These are phyloP conservation scores for Ceyx cyanopectus DNA, from an alignment of 2,113 vertebrate species.

Conservation along the genomic window DNA sequence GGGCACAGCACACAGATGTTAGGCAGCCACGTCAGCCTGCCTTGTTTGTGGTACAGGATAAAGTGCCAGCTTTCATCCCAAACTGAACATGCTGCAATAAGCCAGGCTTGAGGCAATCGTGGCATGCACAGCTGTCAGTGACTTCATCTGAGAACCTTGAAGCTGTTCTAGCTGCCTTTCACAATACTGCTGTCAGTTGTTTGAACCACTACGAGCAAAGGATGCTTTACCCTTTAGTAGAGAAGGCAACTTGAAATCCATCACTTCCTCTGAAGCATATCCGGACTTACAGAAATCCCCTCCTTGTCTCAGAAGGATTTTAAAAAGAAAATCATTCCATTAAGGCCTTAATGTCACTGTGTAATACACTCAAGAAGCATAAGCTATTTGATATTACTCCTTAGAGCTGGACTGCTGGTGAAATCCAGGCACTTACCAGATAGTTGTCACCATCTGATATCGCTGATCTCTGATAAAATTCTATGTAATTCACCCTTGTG, in stretches of 20 bases:
- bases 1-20: not conserved
- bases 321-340: not conserved
- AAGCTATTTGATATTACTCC: not conserved
- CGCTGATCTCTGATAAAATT: not conserved
- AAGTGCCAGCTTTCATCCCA: not conserved
- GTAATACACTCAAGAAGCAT: not conserved
- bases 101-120: not conserved
- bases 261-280: not conserved
- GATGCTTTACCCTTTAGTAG: not conserved
- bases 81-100: not conserved
- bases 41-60: not conserved
- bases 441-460: not conserved
- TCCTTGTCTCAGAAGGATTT: not conserved
- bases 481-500: not conserved
- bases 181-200: not conserved
- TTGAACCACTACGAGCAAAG: not conserved
- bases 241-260: not conserved
- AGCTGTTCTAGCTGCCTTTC: slow-evolving; percentile 16
- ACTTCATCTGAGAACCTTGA: not conserved
- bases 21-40: fast-evolving
- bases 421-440: not conserved
- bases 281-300: not conserved
- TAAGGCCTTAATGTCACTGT: not conserved
- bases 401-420: not conserved
- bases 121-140: not conserved